Base-by-base conservation (phyloP, 2,797 vertebrate genomes). In the Pseudomugil gertrudae region DNA sequence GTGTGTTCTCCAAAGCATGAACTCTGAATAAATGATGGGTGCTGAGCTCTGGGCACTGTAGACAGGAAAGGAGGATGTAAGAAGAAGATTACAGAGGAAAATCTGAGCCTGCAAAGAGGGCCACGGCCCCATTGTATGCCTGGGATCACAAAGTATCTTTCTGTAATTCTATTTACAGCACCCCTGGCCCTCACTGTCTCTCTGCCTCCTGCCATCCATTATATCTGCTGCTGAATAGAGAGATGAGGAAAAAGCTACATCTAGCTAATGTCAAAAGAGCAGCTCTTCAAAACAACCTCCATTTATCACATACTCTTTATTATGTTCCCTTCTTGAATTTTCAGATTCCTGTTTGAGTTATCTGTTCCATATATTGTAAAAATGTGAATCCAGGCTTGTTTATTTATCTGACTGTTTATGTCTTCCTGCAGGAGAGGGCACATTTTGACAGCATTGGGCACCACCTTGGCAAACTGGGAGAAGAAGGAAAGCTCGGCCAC, bases 401-500 rank as follows among this genome's bases (percentile, higher is more conserved):
- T 79, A 19, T 83, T 63, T 72, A 64, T 62, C 74, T 74, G 57
- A 81, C 65, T 78, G 56, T 70, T 60, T 84, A 14, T 86, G 17
- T 89, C 56, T 81, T 66, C 67, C 65, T 78, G 53, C 86, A 99
- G 98, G 97, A 99, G 90, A 95, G 97, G 93, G 90, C 95, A 15
- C 96, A 97, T 80, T 99, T 96, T 89, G 98, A 99, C 80, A 98
- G 93, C 89, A 85, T 99, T 72, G 95, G 95, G 35, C 94, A 96
- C 45, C 98, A 96, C 69, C 91, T 99, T 79, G 94, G 96, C 59
- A 99, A 99, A 80, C 91, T 97, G 70, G 95, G 81, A 40, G 98
- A 99, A 77, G 98, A 99, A 36, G 96, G 94, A 65, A 99, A 99
- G 91, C 89, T 99, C 66, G 97, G 97, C 64, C 97, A 97, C 19